These are phyloP conservation scores for Prenolepis imparis DNA, from an alignment of 2,888 invertebrate genomes.

Conservation along the genomic window DNA sequence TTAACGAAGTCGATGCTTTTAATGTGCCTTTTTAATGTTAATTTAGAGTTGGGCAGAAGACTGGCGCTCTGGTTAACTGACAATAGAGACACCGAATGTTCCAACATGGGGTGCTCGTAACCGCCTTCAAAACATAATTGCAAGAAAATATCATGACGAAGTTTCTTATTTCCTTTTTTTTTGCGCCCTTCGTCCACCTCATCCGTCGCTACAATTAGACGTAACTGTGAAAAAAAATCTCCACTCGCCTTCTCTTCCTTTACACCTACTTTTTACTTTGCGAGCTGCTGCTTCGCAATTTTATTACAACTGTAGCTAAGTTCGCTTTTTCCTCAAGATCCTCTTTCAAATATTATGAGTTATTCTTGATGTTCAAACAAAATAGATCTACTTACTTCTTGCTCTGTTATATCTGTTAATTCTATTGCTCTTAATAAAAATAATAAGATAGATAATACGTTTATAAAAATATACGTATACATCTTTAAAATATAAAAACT, in stretches of 20 bases:
- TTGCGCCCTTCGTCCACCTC: not conserved
- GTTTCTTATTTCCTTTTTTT: conserved; percentile 31
- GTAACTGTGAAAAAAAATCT: conserved; percentile 53
- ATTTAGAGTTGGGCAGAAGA: conserved; percentile 52
- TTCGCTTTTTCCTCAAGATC: not conserved
- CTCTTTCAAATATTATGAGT: conserved; percentile 13
- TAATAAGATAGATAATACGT: not conserved
- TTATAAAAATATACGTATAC: not conserved
- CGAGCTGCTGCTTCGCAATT: conserved; percentile 51
- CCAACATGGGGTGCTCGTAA: conserved; percentile 49
- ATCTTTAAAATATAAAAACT: not conserved
- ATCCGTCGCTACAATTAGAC: conserved; percentile 36
- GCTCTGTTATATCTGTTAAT: not conserved
- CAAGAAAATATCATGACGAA: conserved; percentile 62
- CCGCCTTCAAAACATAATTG: conserved; percentile 63
- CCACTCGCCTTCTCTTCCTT: conserved; percentile 35
- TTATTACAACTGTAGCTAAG: conserved; percentile 51
- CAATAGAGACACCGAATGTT: conserved; percentile 58
- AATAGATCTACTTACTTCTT: not conserved
- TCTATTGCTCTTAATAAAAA: conserved; percentile 16
- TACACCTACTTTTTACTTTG: conserved; percentile 51
- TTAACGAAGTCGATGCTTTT: conserved; percentile 74
- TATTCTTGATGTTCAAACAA: not conserved
- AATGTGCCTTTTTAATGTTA: conserved; percentile 63
- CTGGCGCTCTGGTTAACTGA: conserved; percentile 50